Evolutionary conservation across 2,888 invertebrate genomes (phyloP).

Genomic region (Automeris io): DNA sequence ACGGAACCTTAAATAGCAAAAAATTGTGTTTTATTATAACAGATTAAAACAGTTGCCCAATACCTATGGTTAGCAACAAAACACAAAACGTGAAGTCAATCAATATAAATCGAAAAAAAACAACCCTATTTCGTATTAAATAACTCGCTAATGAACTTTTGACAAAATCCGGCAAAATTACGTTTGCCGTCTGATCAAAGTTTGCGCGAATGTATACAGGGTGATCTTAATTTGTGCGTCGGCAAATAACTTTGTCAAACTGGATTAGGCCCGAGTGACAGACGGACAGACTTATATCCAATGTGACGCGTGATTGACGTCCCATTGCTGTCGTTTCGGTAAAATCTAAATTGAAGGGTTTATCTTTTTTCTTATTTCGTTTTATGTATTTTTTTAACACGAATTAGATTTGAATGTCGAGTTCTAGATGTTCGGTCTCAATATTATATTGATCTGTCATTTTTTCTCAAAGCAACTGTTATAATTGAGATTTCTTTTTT

Average conservation of each 20-base stretch:
- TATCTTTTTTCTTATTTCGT: constrained; percentile 14
- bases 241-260: constrained; percentile 36
- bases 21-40: not conserved
- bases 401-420: too few relatives aligned
- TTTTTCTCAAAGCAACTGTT: too few relatives aligned
- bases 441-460: too few relatives aligned
- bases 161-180: not conserved
- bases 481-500: too few relatives aligned
- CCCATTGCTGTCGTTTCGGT: constrained; percentile 19
- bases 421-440: too few relatives aligned
- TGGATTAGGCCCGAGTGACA: constrained; percentile 49
- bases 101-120: not conserved
- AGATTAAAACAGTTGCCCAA: not conserved
- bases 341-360: constrained; percentile 24
- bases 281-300: constrained; percentile 43
- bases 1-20: not conserved
- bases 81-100: not conserved
- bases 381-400: not conserved
- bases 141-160: constrained; percentile 3
- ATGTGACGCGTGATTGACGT: constrained; percentile 50
- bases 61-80: not conserved
- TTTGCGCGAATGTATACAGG: not conserved
- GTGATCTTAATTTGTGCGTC: not conserved
- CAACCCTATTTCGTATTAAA: not conserved
- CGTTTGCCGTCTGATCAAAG: not conserved